A percentile compares a stretch with the other conserved stretches of the same genome.
Conservation (phyloP, 2,797 vertebrate genomes). For the Distichodus sexfasciatus region DNA sequence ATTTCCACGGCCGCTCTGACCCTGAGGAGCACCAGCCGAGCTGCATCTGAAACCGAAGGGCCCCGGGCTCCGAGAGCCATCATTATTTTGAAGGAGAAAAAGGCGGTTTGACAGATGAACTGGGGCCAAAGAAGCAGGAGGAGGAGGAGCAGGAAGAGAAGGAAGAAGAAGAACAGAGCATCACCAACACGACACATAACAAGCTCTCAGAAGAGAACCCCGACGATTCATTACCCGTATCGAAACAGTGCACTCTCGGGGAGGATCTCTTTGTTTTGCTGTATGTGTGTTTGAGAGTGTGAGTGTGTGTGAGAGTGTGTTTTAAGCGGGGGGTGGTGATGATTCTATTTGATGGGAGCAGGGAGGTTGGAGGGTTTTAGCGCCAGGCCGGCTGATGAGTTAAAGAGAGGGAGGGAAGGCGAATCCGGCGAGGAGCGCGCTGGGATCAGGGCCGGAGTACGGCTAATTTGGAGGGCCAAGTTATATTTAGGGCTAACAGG, state of each 20-base stretch:
- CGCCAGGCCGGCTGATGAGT: slow-evolving; percentile 62
- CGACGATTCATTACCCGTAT: slow-evolving; percentile 86
- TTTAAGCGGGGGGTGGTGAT: slow-evolving; percentile 77
- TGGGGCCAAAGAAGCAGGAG: slow-evolving; percentile 77
- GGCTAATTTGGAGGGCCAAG: slow-evolving; percentile 73
- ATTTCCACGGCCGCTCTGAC: slow-evolving; percentile 64
- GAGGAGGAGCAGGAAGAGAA: no score
- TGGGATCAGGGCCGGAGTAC: slow-evolving; percentile 68
- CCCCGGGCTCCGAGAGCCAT: slow-evolving; percentile 89
- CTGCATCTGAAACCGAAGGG: slow-evolving; percentile 78
- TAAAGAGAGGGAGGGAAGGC: slow-evolving; percentile 57
- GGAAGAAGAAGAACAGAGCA: slow-evolving; percentile 76
- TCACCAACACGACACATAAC: slow-evolving; percentile 95
- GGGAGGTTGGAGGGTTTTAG: slow-evolving; percentile 77
- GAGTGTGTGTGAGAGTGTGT: no score
- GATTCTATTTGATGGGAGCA: slow-evolving; percentile 91
- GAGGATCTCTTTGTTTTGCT: slow-evolving; percentile 96
- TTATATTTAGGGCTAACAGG: slow-evolving; percentile 69
- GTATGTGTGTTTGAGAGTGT: no score
- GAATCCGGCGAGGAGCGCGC: no score
- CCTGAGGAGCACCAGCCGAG: slow-evolving; percentile 51
- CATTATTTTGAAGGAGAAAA: slow-evolving; percentile 99
- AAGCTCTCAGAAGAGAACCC: slow-evolving; percentile 99
- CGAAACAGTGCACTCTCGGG: slow-evolving; percentile 93
- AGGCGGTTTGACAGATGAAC: slow-evolving; percentile 99